These are phyloP conservation scores for Paradoxurus hermaphroditus DNA, from an alignment of 2,113 vertebrate genomes.

Conservation along the genomic window DNA sequence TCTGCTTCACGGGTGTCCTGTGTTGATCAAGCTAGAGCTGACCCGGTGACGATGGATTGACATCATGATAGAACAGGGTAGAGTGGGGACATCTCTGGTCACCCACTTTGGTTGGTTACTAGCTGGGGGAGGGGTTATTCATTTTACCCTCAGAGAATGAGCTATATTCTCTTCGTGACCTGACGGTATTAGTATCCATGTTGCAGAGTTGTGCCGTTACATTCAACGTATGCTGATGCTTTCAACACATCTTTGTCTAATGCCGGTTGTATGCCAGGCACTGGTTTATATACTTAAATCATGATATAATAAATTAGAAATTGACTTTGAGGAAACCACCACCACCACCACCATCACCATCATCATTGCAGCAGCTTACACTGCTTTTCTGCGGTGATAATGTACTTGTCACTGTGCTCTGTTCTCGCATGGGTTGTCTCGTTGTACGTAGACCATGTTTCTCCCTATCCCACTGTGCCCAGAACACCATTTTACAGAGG, in stretches of 20 bases:
- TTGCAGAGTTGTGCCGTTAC: no score
- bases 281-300: neutral
- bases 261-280: neutral
- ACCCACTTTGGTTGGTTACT: neutral
- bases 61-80: neutral
- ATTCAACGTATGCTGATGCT: neutral
- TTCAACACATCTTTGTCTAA: neutral
- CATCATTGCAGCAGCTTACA: neutral
- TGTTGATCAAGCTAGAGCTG: neutral
- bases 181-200: no score
- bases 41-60: neutral
- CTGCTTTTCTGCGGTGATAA: neutral
- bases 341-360: neutral
- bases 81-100: fast-evolving
- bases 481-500: neutral
- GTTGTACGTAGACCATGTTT: neutral
- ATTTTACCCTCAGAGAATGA: neutral
- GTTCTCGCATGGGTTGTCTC: neutral
- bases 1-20: neutral
- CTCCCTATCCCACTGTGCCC: no score
- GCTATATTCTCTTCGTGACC: neutral
- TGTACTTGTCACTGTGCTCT: neutral
- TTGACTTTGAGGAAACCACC: neutral
- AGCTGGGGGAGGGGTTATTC: no score
- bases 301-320: neutral